Evolutionary conservation across 2,888 invertebrate species (phyloP), one percentile per base, ranked within the genome.

Genomic region (Meloe dianella): DNA sequence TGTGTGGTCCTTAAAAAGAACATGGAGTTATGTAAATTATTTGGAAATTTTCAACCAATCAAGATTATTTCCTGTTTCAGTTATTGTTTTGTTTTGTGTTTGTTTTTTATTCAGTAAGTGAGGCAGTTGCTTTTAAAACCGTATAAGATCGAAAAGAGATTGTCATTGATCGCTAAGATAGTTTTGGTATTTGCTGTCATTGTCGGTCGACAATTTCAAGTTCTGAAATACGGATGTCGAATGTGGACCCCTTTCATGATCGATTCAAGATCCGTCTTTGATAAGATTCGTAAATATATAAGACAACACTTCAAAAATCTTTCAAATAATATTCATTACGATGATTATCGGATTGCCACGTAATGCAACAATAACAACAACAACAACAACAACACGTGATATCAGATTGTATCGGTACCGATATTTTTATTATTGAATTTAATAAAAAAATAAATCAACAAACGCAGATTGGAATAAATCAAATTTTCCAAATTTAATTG

Each of bases 151-250:
- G 72, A 56, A 61, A 41, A 60, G 71, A 75, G 78, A 81, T 81
- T 75, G 77, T 78, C 79, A 77, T 77, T 78, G 78, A 79, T 79
- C 75, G 77, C 77, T 73, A 75, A 80, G 80, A 81, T 82, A 81
- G 81, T 80, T 81, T 81, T 74, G 81, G 81, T 78, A 82, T 81
- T 80, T 74, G 77, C 75, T 76, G 78, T 79, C 77, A 76, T 73
- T 75, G 77, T 71, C 74, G 77, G 74, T 75, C 74, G 75, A 75
- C 74, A 75, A 73, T 71, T 69, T 67, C 67, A 54, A 14, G 24
- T 73, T 22, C 51, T 27, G 57, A 38, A 38, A 38, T 72, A 70
- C 65, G 65, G 73, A 72, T 72, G 69, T 61, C 64, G 62, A 54
- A 47, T 73, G 71, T 71, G 71, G 73, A 72, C 66, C 73, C 73